phyloP scores from a whole-genome alignment of 2,888 invertebrate genomes.

The Drosophila mercatorum region DNA sequence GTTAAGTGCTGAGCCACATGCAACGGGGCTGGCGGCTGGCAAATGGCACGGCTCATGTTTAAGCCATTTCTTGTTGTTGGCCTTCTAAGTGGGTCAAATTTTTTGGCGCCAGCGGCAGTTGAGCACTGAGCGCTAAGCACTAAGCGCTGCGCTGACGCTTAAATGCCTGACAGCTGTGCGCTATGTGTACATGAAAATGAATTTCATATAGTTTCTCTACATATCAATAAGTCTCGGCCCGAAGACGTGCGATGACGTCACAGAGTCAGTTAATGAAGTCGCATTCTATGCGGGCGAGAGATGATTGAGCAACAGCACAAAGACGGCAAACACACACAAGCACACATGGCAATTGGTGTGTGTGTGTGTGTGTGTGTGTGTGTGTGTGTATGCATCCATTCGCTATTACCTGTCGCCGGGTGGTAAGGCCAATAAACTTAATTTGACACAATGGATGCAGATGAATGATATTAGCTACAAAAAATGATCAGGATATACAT shows the following conservation, averaged over 20 bases:
- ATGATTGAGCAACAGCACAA: slow-evolving; percentile 45
- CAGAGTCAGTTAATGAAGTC: slow-evolving; percentile 57
- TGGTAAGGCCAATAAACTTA: slow-evolving; percentile 58
- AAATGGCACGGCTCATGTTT: slow-evolving; percentile 62
- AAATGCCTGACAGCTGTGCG: slow-evolving; percentile 56
- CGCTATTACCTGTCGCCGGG: slow-evolving; percentile 59
- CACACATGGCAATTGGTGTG: not conserved
- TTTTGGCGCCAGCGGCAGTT: slow-evolving; percentile 63
- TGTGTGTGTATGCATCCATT: slow-evolving; percentile 27
- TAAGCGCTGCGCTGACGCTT: slow-evolving; percentile 52
- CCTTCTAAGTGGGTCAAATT: slow-evolving; percentile 66
- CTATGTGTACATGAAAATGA: slow-evolving; percentile 9
- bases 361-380: not conserved
- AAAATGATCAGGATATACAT: not conserved
- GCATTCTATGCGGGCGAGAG: slow-evolving; percentile 44
- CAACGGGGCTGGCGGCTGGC: slow-evolving; percentile 45
- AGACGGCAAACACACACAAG: not conserved
- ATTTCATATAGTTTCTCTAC: slow-evolving; percentile 17
- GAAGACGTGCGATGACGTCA: slow-evolving; percentile 53
- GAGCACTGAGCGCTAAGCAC: slow-evolving; percentile 21
- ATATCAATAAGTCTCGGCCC: slow-evolving; percentile 42
- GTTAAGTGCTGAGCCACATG: slow-evolving; percentile 76
- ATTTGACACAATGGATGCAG: slow-evolving; percentile 25
- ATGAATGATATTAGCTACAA: not conserved
- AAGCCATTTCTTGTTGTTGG: slow-evolving; percentile 40